Base-by-base conservation (phyloP, 1,140 invertebrate species). In the Holotrichia oblita region DNA sequence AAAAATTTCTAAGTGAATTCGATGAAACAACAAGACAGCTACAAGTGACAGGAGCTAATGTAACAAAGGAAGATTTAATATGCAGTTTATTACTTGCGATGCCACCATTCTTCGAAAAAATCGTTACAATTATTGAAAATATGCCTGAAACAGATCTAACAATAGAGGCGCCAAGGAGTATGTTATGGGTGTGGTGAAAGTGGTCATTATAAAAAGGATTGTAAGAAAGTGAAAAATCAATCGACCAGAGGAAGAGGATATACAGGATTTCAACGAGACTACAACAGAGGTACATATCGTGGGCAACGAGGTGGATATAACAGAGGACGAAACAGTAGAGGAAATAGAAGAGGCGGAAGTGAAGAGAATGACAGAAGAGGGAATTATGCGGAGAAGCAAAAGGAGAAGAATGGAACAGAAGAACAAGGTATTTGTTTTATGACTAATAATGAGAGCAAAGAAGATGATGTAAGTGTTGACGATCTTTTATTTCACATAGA, bases 71-170 rank as follows among this genome's bases (percentile, higher is more conserved):
- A n/a, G n/a, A n/a, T n/a, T n/a, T n/a, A n/a, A n/a, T n/a, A n/a
- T n/a, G n/a, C n/a, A 81, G 75, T 55, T 76, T 81, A 59, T 69
- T 81, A 73, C 22, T 81, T 41, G 40, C 12, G 64, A 73, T 81
- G 40, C 79, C 80, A 20, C 75, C 72, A 77, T 80, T 59, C 6
- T 81, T 72, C 73, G 79, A 80, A 76, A 81, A 74, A 12, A 75
- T 81, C 12, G 75, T 76, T 69, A 77, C 80, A 27, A 64, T 81
- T 14, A 77, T 81, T 14, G 76, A 78, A 80, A 81, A 80, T 77
- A 73, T 76, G 48, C 44, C 42, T 17, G 10, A 34, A 34, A 22
- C 8, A 73, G 24, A 55, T 72, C 6, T 73, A 40, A 76, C 20
- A 73, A 73, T 41, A 69, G 77, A 78, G 8, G 12, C 64, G 64